Evolutionary conservation across 2,797 vertebrate genomes (phyloP).

Genomic region (Poecilia wingei): DNA sequence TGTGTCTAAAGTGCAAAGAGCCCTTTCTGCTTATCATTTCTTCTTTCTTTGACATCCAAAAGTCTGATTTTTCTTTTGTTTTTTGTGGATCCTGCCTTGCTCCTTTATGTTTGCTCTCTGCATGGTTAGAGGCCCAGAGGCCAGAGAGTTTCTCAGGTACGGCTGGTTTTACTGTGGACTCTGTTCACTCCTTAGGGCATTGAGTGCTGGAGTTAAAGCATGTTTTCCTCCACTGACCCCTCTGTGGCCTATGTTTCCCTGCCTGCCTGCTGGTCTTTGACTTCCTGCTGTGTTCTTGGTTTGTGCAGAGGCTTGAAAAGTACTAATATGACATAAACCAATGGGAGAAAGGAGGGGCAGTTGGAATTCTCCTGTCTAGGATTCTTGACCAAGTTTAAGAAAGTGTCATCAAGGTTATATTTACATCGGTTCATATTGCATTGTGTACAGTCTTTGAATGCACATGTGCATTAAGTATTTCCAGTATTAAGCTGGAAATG

Average conservation of each 20-base stretch:
- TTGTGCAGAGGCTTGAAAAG: slow-evolving; percentile 17
- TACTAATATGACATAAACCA: slow-evolving; percentile 13
- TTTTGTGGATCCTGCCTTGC: slow-evolving; percentile 56
- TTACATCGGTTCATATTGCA: neutral
- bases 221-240: slow-evolving; percentile 67
- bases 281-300: slow-evolving; percentile 15
- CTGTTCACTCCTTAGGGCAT: slow-evolving; percentile 9
- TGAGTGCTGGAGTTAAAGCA: slow-evolving; percentile 82
- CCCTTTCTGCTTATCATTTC: neutral
- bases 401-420: neutral
- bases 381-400: slow-evolving; percentile 7
- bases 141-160: slow-evolving; percentile 69
- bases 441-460: neutral
- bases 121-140: slow-evolving; percentile 80
- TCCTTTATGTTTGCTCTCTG: slow-evolving; percentile 67
- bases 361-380: neutral
- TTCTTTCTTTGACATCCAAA: slow-evolving; percentile 31
- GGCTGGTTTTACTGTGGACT: slow-evolving; percentile 28
- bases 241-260: slow-evolving; percentile 25
- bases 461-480: neutral
- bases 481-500: neutral
- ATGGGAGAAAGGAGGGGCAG: neutral
- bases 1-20: neutral
- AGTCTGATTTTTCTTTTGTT: slow-evolving; percentile 59
- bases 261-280: slow-evolving; percentile 36